Base-by-base conservation (phyloP, 2,888 invertebrate genomes). In the Poecilobothrus nobilitatus region DNA sequence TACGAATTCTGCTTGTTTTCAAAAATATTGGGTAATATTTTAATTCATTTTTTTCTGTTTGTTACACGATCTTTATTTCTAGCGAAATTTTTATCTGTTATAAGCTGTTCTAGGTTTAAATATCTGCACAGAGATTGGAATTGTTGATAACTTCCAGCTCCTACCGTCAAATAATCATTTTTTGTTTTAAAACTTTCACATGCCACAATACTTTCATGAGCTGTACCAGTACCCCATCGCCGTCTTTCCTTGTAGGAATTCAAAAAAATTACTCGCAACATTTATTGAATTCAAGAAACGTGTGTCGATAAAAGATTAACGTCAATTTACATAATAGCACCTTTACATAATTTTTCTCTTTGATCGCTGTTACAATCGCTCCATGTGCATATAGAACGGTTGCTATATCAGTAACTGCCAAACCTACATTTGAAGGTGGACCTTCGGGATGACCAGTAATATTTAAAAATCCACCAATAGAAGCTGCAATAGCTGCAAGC, bases 351-450 rank as follows among this genome's bases (percentile, higher is more conserved):
- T 74, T 86, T 87, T 10, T 85, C 80, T 67, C 94, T 84, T 76
- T 94, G 88, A 71, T 93, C 0, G 97, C 97, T 0, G 97, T 93
- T 84, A 97, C 84, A 71, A 97, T 95, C 0, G 97, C 95, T 20
- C 96, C 95, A 78, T 95, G 94, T 1, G 96, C 95, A 79, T 94
- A 97, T 4, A 98, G 84, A 0, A 97, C 97, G 0, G 97, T 97
- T 0, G 95, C 89, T n/a, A 97, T 76, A 81, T 98, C 97, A n/a
- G n/a, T n/a, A n/a, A n/a, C n/a, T n/a, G n/a, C n/a, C n/a, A n/a
- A n/a, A n/a, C n/a, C n/a, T n/a, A n/a, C n/a, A n/a, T n/a, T n/a
- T n/a, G n/a, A n/a, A n/a, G n/a, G n/a, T n/a, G n/a, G n/a, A n/a
- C n/a, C n/a, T n/a, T n/a, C n/a, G n/a, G n/a, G n/a, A n/a, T n/a